These are phyloP conservation scores for Conomelus anceps DNA, from an alignment of 2,888 invertebrate species.

Conservation along the genomic window DNA sequence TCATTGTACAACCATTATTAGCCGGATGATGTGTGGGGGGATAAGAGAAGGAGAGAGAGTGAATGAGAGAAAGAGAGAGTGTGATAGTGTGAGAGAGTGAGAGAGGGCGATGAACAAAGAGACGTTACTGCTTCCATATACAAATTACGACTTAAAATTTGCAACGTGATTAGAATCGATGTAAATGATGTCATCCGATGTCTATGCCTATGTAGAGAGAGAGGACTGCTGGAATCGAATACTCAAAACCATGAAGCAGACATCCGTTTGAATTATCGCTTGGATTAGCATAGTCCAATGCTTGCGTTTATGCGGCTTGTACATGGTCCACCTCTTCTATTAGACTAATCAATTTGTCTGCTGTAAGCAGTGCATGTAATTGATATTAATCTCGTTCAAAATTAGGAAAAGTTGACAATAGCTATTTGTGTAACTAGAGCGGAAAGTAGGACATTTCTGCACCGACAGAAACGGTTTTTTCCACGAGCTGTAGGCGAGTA, in stretches of 20 bases:
- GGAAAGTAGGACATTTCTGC: too few relatives aligned
- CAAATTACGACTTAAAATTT: neutral
- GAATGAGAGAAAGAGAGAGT: neutral
- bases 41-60: neutral
- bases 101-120: neutral
- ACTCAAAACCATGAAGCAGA: neutral
- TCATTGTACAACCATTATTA: neutral
- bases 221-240: neutral
- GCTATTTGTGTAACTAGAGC: too few relatives aligned
- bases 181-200: neutral
- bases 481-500: too few relatives aligned
- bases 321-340: neutral
- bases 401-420: too few relatives aligned
- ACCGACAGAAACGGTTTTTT: too few relatives aligned
- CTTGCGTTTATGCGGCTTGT: neutral
- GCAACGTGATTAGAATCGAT: neutral
- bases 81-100: neutral
- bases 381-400: neutral
- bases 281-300: neutral
- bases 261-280: neutral
- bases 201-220: too few relatives aligned
- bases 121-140: neutral
- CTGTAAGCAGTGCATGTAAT: neutral
- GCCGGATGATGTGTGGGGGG: too few relatives aligned
- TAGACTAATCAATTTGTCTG: neutral